Conservation (phyloP, 1,140 invertebrate genomes). For the Carcinoscorpius rotundicauda region DNA sequence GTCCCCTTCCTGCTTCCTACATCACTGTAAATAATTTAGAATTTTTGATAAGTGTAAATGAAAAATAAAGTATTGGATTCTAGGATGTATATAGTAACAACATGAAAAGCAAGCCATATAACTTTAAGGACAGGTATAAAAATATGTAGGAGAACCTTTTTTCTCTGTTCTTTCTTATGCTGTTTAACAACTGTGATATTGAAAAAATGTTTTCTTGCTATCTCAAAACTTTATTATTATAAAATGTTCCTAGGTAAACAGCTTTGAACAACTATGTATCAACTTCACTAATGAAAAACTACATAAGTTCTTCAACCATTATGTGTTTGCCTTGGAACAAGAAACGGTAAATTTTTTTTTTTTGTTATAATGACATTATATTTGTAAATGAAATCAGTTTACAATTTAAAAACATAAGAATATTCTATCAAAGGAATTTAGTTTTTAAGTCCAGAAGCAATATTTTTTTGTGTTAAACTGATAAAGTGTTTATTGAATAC, state of each 20-base stretch:
- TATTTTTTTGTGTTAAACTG: not conserved
- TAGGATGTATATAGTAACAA: no score
- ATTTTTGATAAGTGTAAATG: no score
- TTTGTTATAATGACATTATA: no score
- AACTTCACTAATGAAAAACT: constrained; percentile 98
- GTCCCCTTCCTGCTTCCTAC: no score
- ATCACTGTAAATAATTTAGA: no score
- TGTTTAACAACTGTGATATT: constrained; percentile 38
- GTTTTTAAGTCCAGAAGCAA: no score
- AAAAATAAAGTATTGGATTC: no score
- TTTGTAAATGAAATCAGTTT: no score
- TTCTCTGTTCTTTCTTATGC: constrained; percentile 45
- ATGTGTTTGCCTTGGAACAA: constrained; percentile 84
- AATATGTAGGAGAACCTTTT: no score
- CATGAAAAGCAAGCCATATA: no score
- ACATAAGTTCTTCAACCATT: constrained; percentile 97
- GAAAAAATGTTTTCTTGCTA: constrained; percentile 70
- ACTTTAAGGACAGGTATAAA: no score
- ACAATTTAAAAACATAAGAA: not conserved
- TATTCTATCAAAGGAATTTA: constrained; percentile 5
- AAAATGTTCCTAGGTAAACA: constrained; percentile 83
- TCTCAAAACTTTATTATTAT: constrained; percentile 91
- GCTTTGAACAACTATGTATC: constrained; percentile 94
- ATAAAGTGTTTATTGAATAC: not conserved
- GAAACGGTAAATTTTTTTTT: constrained; percentile 59